Evolutionary conservation across 2,797 vertebrate genomes (phyloP).

Genomic region (Enteromius radiatus): DNA sequence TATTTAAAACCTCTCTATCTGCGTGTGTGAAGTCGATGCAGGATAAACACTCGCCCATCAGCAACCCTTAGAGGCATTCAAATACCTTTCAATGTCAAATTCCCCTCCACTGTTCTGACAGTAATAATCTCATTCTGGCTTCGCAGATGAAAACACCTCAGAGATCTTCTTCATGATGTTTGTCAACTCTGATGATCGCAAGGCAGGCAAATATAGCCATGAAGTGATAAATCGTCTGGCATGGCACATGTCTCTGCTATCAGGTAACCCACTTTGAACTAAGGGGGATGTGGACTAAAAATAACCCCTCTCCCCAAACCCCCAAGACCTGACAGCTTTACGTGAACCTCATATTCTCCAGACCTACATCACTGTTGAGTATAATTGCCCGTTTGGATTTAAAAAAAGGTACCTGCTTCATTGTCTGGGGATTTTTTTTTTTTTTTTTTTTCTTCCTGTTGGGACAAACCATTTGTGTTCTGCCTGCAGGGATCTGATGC

Average conservation of each 20-base stretch:
- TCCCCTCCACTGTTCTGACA: conserved; percentile 28
- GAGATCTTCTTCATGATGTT: conserved; percentile 35
- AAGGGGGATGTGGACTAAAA: conserved; percentile 76
- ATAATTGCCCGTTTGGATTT: conserved; percentile 67
- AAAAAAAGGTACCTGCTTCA: conserved; percentile 73
- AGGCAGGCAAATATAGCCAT: conserved; percentile 72
- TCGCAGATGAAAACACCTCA: conserved; percentile 40
- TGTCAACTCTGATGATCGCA: conserved; percentile 61
- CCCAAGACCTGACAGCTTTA: conserved; percentile 68
- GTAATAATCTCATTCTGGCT: conserved; percentile 33
- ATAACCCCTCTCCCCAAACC: conserved; percentile 70
- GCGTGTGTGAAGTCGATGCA: not conserved
- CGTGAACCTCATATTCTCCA: conserved; percentile 66
- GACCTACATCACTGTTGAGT: conserved; percentile 69
- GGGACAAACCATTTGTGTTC: not conserved
- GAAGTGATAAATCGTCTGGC: conserved; percentile 68
- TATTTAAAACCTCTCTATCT: not conserved
- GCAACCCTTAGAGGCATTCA: conserved; percentile 18
- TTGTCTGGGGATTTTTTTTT: conserved; percentile 63
- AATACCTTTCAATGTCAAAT: conserved; percentile 47
- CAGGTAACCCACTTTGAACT: conserved; percentile 81
- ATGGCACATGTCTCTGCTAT: conserved; percentile 76
- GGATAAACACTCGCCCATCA: not conserved
- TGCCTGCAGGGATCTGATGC: conserved; percentile 11
- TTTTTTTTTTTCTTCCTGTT: conserved; percentile 22